Evolutionary conservation across 2,113 vertebrate species (phyloP), one percentile per base, ranked within the genome.

Genomic region (Planiliza haematocheilus): DNA sequence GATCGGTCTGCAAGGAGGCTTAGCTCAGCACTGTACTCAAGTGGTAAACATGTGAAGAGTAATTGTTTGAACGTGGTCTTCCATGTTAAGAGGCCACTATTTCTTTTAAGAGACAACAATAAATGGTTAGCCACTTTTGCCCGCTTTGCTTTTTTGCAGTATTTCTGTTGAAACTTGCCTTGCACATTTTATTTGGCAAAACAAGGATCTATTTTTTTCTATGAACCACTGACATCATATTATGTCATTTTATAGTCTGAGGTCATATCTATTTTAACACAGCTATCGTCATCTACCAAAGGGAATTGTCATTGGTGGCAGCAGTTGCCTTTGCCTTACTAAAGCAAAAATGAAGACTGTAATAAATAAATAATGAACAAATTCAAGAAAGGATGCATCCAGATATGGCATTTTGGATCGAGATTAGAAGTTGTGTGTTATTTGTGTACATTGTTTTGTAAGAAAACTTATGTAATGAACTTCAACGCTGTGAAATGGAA

Each of bases 401-500:
- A 30, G 24, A 30, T 30, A 30, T 30, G 24, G 24, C 24, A 30
- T n/a, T n/a, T n/a, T 30, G 24, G 24, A 5, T 30, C 5, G 24
- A 30, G 24, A 30, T 30, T 30, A 30, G 5, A 30, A 30, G 24
- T 30, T 3, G 21, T 34, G 21, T 36, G 21, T 30, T 36, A 45
- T 38, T 64, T 64, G 37, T 21, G 4, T 52, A 13, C 17, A 53
- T 14, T 17, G 10, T 41, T 61, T 20, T 14, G 18, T 16, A 30
- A 30, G 24, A 30, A 30, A 30, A 67, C 53, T 61, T 17, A 77
- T 55, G 8, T 34, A 58, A 62, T 53, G 52, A 50, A 65, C 46
- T 38, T 18, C 12, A 20, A 16, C 38, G 21, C 49, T 83, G 51
- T 51, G 58, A 67, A 62, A 77, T 24, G 24, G 24, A 30, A 49